Base-by-base conservation (phyloP, 2,888 invertebrate species). In the Lottia gigantea region DNA sequence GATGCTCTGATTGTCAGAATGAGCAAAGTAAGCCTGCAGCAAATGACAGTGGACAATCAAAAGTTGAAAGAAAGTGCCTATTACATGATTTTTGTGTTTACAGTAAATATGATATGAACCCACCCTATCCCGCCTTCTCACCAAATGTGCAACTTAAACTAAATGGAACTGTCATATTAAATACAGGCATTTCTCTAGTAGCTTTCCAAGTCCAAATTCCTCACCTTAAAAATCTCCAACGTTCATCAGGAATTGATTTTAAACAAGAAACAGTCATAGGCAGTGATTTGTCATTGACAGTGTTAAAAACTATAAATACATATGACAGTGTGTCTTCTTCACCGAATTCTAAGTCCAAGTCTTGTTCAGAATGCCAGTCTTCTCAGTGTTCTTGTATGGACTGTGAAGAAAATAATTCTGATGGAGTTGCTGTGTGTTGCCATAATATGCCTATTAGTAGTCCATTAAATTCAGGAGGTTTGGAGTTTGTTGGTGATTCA, bases 1-100 rank as follows among this genome's bases (percentile, higher is more conserved):
- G 91, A 78, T 93, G 93, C 84, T 90, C 90, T 77, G 92, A 92
- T 78, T 92, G 92, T 85, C 76, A 66, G 68, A 75, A 74, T 49
- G 25, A 62, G 0, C 19, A 19, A 40, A 64, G 23, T 11, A 23
- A 63, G 19, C 19, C 25, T 61, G 61, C 15, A 61, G n/a, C n/a
- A 14, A 64, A 64, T 31, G 31, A n/a, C 19, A 40, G n/a, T 45
- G 25, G 16, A 31, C 45, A 55, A 55, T 23, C 23, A 19, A 55
- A 55, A 55, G 19, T 55, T 19, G 19, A 55, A 19, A 55, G 77
- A 55, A 74, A 66, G 40, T 97, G 97, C 87, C 90, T 95, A 71
- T 93, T 93, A 85, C 97, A 97, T 88, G 95, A 96, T 85, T 93
- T 96, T 80, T 95, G 96, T 64, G 92, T 97, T 77, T 96, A 97